phyloP scores from a whole-genome alignment of 2,888 invertebrate genomes.

The Orthosia incerta region DNA sequence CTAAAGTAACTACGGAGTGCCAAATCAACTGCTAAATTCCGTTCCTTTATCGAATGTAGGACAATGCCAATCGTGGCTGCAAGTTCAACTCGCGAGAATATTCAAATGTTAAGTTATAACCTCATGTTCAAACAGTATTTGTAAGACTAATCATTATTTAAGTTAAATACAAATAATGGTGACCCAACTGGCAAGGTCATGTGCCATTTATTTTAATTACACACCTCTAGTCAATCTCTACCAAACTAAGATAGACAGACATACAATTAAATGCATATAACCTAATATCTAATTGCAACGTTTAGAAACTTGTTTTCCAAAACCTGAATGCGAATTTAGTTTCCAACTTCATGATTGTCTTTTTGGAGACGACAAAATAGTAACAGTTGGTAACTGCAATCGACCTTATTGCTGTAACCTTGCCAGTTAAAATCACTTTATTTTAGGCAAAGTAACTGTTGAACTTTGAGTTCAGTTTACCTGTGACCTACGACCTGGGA shows the following conservation, averaged over 20 bases:
- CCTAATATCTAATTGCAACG: constrained; percentile 3
- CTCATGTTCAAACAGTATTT: constrained; percentile 22
- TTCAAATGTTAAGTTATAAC: constrained; percentile 55
- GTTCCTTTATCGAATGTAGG: constrained; percentile 79
- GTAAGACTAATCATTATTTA: constrained; percentile 20
- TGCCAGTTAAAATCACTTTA: constrained; percentile 68
- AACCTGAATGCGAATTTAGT: constrained; percentile 18
- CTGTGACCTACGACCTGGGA: constrained; percentile 49
- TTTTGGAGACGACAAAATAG: constrained; percentile 43
- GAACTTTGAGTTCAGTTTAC: constrained; percentile 53
- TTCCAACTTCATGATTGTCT: constrained; percentile 15
- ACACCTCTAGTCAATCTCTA: background rate
- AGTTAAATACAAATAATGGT: constrained; percentile 29
- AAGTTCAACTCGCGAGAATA: constrained; percentile 67
- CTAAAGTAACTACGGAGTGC: constrained; percentile 58
- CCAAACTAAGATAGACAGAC: background rate
- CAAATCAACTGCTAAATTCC: constrained; percentile 77
- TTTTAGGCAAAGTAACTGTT: constrained; percentile 65
- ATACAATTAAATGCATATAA: constrained; percentile 15
- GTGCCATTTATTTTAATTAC: constrained; percentile 15
- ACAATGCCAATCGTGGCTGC: constrained; percentile 79
- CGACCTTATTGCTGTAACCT: constrained; percentile 73
- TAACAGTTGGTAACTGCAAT: constrained; percentile 60
- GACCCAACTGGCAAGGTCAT: constrained; percentile 28
- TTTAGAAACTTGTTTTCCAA: constrained; percentile 17